These are phyloP conservation scores for Anguilla rostrata DNA, from an alignment of 2,113 vertebrate genomes.

Conservation along the genomic window DNA sequence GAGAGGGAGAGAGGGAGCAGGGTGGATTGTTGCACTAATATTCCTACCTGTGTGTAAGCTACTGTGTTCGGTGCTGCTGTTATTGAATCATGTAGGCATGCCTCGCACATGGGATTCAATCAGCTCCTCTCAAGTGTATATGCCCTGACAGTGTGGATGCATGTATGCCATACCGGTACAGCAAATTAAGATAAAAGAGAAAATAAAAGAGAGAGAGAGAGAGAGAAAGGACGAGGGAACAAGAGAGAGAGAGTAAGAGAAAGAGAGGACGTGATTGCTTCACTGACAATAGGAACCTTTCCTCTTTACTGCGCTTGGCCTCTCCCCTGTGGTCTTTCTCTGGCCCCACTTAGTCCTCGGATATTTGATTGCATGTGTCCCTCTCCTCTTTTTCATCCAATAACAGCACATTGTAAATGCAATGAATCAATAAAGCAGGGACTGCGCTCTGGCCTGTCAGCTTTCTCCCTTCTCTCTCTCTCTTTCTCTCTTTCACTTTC, in stretches of 20 bases:
- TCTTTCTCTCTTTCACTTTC: not conserved
- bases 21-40: not conserved
- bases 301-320: conserved; percentile 52
- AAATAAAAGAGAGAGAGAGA: conserved; percentile 29
- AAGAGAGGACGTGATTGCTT: conserved; percentile 50
- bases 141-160: not conserved
- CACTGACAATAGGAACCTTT: conserved; percentile 49
- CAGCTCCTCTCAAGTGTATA: not conserved
- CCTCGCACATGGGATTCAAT: not conserved
- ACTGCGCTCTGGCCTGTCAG: conserved; percentile 35
- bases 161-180: not conserved
- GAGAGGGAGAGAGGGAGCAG: not conserved
- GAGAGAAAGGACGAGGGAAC: not conserved
- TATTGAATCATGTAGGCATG: not conserved
- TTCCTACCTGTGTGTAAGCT: not conserved
- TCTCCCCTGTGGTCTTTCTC: conserved; percentile 36
- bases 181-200: conserved; percentile 9
- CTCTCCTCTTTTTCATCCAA: conserved; percentile 59
- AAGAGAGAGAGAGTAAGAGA: not conserved
- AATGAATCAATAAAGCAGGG: conserved; percentile 52
- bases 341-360: conserved; percentile 59
- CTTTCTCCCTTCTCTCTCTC: conserved; percentile 15
- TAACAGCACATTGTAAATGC: conserved; percentile 66
- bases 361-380: conserved; percentile 59
- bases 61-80: not conserved